Evolutionary conservation across 1,140 invertebrate species (phyloP), one percentile per base, ranked within the genome.

Genomic region (Drosophila kanapiae): DNA sequence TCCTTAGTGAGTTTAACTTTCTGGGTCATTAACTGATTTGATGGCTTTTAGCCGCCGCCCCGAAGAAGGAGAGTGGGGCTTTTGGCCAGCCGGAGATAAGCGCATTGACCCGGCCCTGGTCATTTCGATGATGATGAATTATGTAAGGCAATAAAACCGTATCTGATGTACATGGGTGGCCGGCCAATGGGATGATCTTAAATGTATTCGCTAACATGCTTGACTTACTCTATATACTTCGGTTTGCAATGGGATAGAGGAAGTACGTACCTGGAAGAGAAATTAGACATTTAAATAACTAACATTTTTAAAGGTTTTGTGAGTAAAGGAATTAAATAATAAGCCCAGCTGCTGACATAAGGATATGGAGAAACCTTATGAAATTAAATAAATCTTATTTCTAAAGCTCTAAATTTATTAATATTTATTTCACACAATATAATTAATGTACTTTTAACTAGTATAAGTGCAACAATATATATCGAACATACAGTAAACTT

Each of bases 11-110:
- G 57, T 72, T 82, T 49, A 81, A 69, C 65, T 82, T 86, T 86
- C 62, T 86, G 83, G 79, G 47, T 87, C 82, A 86, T 86, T 86
- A 86, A 79, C 65, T 86, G 62, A 76, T 86, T 86, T 87, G 82
- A 79, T 87, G 79, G 82, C 70, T 76, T 86, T 69, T 71, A 35
- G 43, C 48, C 37, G 23, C 18, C n/a, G 6, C 16, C 31, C 9
- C 7, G 10, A 31, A 29, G 33, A 18, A 8, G n/a, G 42, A 48
- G 23, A 11, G 13, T 10, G 37, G 14, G 48, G 27, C 23, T 72
- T 59, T 72, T 72, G 69, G 53, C 29, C 45, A 60, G 31, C 37
- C 13, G 10, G 31, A 72, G 69, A 72, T 72, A 72, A 72, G 69
- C 67, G 43, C 43, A 59, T 42, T 59, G 69, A 71, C 69, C 69